Percentiles rank a stretch among this genome's conserved stretches.
These are phyloP conservation scores for Chrosomus eos DNA, from an alignment of 2,797 vertebrate species.

Conservation along the genomic window DNA sequence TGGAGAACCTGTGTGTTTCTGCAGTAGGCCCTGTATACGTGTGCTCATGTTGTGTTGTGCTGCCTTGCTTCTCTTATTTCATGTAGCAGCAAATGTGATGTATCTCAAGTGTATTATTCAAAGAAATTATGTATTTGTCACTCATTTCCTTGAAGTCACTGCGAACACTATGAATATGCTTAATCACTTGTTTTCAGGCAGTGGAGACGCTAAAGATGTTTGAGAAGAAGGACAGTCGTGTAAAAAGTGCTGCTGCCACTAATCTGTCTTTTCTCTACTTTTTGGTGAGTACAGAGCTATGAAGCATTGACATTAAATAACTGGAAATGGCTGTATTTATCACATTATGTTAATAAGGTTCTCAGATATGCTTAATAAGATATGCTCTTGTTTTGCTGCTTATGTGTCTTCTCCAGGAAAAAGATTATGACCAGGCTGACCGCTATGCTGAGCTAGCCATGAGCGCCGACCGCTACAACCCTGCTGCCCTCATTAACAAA, in stretches of 20 bases:
- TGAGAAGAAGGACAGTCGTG: constrained; percentile 96
- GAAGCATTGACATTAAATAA: neutral
- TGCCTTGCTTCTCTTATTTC: constrained; percentile 21
- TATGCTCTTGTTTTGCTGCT: neutral
- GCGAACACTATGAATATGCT: neutral
- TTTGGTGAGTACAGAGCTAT: constrained; percentile 80
- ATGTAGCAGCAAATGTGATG: constrained; percentile 22
- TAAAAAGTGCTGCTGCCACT: constrained; percentile 96
- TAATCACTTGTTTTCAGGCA: constrained; percentile 76
- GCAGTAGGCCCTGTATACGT: constrained; percentile 4
- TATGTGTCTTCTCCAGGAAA: constrained; percentile 78
- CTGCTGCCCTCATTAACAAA: constrained; percentile 94
- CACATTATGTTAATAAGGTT: neutral
- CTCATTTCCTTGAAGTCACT: neutral
- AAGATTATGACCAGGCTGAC: constrained; percentile 89
- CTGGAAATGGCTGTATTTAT: neutral
- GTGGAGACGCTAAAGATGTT: constrained; percentile 95
- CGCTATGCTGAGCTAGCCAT: constrained; percentile 93
- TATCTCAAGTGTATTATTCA: neutral
- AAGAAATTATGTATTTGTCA: neutral
- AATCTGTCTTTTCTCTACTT: constrained; percentile 95
- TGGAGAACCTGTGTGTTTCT: constrained; percentile 54
- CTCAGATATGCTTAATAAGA: neutral
- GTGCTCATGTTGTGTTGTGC: constrained; percentile 10
- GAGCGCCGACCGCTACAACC: constrained; percentile 93